phyloP scores from a whole-genome alignment of 2,888 invertebrate genomes.

The Mayetiola destructor region DNA sequence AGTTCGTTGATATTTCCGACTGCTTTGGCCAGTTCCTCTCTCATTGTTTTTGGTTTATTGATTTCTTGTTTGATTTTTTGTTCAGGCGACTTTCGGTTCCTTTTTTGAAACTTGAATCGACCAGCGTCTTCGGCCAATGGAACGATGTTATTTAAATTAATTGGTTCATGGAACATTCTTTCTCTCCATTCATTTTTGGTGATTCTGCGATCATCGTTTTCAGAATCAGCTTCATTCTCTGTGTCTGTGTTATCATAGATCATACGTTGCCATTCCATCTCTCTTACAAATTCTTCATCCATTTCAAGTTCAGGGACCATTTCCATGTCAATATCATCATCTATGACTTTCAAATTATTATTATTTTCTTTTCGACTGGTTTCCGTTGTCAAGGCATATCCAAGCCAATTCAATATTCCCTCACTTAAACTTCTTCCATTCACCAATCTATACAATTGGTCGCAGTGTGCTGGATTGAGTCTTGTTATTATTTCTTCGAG shows the following conservation, averaged over 20 bases:
- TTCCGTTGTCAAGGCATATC: neutral
- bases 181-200: neutral
- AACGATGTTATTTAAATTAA: constrained; percentile 4
- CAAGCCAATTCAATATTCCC: constrained; percentile 14
- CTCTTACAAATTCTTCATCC: constrained; percentile 13
- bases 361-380: neutral
- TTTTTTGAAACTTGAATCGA: neutral
- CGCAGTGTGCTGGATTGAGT: neutral
- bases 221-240: neutral
- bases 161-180: neutral
- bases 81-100: neutral
- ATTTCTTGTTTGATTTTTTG: constrained; percentile 3
- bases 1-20: neutral
- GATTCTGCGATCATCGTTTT: neutral
- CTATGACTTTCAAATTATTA: neutral
- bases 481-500: neutral
- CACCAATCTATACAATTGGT: neutral
- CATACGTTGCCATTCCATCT: neutral
- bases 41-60: neutral
- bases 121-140: neutral
- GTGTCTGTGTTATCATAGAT: neutral
- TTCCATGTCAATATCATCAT: neutral
- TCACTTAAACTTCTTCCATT: constrained; percentile 3
- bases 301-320: neutral
- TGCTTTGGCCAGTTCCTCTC: neutral